These are phyloP conservation scores for Rutilus rutilus DNA, from an alignment of 2,113 vertebrate genomes.

Conservation along the genomic window DNA sequence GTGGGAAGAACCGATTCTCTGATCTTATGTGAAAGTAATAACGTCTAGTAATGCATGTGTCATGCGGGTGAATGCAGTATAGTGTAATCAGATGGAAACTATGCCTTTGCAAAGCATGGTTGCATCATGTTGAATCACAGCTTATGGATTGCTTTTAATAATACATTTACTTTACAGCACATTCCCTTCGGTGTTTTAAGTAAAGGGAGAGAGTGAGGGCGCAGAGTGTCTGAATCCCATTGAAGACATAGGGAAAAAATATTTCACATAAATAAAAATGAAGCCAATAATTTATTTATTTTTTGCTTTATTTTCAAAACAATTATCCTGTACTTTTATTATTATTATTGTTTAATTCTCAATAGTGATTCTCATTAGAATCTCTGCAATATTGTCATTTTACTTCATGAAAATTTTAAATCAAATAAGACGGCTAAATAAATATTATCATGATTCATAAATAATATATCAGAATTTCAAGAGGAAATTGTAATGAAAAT, in stretches of 20 bases:
- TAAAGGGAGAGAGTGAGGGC: constrained; percentile 23
- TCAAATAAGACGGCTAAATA: neutral
- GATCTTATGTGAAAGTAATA: constrained; percentile 68
- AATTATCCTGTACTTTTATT: neutral
- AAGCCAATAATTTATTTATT: neutral
- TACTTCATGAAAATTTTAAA: too few relatives aligned
- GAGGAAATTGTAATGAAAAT: neutral
- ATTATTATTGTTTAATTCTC: neutral
- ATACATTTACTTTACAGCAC: constrained; percentile 28
- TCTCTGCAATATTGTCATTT: neutral
- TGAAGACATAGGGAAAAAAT: neutral
- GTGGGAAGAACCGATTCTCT: constrained; percentile 32
- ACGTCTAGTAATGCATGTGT: constrained; percentile 74
- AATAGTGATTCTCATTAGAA: neutral
- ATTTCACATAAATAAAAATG: neutral
- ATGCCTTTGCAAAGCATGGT: constrained; percentile 78
- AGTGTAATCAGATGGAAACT: constrained; percentile 69
- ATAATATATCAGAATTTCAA: neutral
- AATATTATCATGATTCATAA: neutral
- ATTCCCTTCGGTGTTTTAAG: constrained; percentile 36
- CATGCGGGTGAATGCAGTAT: constrained; percentile 73
- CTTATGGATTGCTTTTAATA: constrained; percentile 69
- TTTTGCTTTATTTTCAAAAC: neutral
- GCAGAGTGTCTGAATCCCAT: neutral
- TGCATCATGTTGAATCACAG: constrained; percentile 72